Percentiles rank a stretch among this genome's conserved stretches.
phyloP scores from a whole-genome alignment of 2,113 vertebrate species.

The Addax nasomaculatus region DNA sequence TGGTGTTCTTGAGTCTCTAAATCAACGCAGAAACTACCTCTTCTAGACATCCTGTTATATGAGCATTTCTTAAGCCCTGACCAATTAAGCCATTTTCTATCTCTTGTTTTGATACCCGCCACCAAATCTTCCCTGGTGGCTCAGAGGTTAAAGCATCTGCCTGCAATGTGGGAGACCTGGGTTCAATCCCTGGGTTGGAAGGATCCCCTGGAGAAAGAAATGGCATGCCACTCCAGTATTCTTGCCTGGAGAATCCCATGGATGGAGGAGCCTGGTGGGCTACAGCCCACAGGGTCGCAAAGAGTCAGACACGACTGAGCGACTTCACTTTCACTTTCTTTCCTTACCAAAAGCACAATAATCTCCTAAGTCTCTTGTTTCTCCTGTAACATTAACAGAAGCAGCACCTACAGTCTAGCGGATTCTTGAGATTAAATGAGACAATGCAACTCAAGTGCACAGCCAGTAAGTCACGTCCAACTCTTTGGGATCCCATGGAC shows the following conservation, averaged over 20 bases:
- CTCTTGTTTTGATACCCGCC: constrained; percentile 12
- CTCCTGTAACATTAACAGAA: constrained; percentile 28
- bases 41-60: not conserved
- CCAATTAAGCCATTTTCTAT: constrained; percentile 31
- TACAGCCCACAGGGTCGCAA: not conserved
- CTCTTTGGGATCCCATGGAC: not conserved
- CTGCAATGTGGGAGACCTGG: not conserved
- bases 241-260: not conserved
- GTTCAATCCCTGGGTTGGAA: not conserved
- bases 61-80: constrained; percentile 36
- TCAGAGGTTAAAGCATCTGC: not conserved
- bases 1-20: not conserved
- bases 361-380: constrained; percentile 31
- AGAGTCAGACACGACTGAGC: not conserved
- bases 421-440: constrained; percentile 6
- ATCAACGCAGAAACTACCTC: not conserved
- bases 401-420: not conserved
- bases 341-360: not conserved
- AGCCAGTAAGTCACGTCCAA: not conserved
- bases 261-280: not conserved
- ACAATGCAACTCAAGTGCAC: not conserved
- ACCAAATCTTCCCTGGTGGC: not conserved
- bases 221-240: not conserved
- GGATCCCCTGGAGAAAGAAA: not conserved
- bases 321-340: not conserved